Evolutionary conservation across 2,113 vertebrate genomes (phyloP).

Genomic region (Crotalus tigris): DNA sequence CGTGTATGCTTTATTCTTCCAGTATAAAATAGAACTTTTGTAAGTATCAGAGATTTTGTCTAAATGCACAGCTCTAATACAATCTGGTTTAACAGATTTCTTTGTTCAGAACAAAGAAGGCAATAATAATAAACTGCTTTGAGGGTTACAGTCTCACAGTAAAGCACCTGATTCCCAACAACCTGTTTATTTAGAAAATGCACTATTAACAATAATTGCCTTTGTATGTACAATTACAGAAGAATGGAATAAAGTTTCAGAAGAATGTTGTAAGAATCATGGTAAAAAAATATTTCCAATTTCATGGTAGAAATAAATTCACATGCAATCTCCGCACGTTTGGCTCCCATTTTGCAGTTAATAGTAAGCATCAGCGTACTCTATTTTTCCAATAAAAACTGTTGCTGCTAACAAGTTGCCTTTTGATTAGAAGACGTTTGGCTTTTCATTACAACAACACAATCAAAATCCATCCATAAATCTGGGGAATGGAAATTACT

Average conservation of each 20-base stretch:
- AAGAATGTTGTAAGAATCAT: not conserved
- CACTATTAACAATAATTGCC: not conserved
- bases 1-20: not conserved
- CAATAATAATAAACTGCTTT: not conserved
- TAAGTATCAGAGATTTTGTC: not conserved
- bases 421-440: not conserved
- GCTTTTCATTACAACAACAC: not conserved
- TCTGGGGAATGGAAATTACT: not conserved
- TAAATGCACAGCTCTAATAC: not conserved
- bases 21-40: not conserved
- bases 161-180: not conserved
- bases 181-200: not conserved
- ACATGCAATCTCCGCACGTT: not conserved
- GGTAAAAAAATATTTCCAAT: not conserved
- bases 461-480: not conserved
- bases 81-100: not conserved
- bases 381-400: not conserved
- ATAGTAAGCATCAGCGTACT: not conserved
- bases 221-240: not conserved
- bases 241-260: not conserved
- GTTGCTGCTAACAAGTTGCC: not conserved
- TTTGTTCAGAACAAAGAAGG: not conserved
- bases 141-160: not conserved
- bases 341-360: not conserved
- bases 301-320: not conserved